Evolutionary conservation across 2,888 invertebrate genomes (phyloP), one percentile per base, ranked within the genome.

Genomic region (Calliopum simillimum): DNA sequence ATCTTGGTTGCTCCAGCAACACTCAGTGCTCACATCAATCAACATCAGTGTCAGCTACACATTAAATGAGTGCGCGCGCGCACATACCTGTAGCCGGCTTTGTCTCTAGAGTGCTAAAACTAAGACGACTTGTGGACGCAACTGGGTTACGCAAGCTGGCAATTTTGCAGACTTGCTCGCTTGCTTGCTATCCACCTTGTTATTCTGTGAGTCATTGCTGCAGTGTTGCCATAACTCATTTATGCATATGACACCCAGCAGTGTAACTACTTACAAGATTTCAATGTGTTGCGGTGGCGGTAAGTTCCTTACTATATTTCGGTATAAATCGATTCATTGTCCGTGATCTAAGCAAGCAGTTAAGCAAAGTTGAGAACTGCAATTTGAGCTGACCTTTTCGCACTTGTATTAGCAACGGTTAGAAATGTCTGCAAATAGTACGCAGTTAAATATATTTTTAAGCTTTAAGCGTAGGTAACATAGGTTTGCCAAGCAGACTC

Each of bases 141-240:
- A 66, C 65, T 49, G 47, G 19, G 59, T 67, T 67, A 59, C 67
- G 67, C 67, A 67, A 67, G 49, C 19, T 6, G 56, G 44, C 56
- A 23, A 16, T 21, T 25, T 21, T 43, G 56, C 49, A 23, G 56
- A 25, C 46, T 21, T 21, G 56, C 49, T 58, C 49, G 67, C 67
- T 67, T 59, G 67, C 59, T 67, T 49, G 67, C 59, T 67, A 58
- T 5, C 33, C 33, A 33, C 33, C 33, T 33, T 33, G 33, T 33
- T 33, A 6, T 33, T 1, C 33, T 33, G 67, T 67, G 67, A 67
- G 49, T 67, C 67, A 67, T 49, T 58, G 67, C 46, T 19, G 33
- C 33, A 33, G 33, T 8, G 59, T 43, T 16, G 59, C 43, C 49
- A 67, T 67, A 59, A 67, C 59, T 67, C 67, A 67, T 58, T 58